Percentiles rank a stretch among this genome's conserved stretches.
phyloP scores from a whole-genome alignment of 2,888 invertebrate genomes.

The Nasonia oneida region DNA sequence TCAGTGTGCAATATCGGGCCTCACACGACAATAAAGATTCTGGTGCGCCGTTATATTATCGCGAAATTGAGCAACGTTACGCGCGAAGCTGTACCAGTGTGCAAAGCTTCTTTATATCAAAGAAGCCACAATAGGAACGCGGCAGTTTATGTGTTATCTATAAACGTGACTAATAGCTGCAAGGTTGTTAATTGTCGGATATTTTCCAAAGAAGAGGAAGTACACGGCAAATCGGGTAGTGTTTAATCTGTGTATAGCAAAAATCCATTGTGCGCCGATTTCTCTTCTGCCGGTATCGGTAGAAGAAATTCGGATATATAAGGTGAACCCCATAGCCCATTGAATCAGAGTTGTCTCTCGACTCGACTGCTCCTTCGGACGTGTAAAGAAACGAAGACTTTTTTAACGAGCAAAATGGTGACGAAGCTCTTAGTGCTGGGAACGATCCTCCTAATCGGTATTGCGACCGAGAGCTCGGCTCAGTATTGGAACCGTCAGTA shows the following conservation, averaged over 20 bases:
- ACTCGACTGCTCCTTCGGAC: neutral
- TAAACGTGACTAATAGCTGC: constrained; percentile 12
- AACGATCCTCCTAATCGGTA: neutral
- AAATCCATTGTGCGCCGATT: neutral
- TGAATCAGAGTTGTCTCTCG: neutral
- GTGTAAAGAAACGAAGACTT: neutral
- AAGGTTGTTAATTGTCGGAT: neutral
- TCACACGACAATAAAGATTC: neutral
- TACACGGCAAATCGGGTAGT: neutral
- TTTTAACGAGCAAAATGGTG: constrained; percentile 5
- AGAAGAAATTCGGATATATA: neutral
- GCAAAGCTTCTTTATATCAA: neutral
- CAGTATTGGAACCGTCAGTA: neutral
- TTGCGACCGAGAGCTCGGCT: neutral
- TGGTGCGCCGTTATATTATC: neutral
- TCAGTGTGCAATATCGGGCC: neutral
- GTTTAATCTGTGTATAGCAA: neutral
- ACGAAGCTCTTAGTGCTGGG: neutral
- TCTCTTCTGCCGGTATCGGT: neutral
- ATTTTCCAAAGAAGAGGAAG: neutral
- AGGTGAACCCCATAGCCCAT: neutral
- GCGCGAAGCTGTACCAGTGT: neutral
- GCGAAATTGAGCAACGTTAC: neutral
- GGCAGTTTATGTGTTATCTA: neutral
- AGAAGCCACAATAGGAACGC: neutral